A percentile compares a stretch with the other conserved stretches of the same genome.
These are phyloP conservation scores for Schizotus pectinicornis DNA, from an alignment of 2,888 invertebrate genomes.

Conservation along the genomic window DNA sequence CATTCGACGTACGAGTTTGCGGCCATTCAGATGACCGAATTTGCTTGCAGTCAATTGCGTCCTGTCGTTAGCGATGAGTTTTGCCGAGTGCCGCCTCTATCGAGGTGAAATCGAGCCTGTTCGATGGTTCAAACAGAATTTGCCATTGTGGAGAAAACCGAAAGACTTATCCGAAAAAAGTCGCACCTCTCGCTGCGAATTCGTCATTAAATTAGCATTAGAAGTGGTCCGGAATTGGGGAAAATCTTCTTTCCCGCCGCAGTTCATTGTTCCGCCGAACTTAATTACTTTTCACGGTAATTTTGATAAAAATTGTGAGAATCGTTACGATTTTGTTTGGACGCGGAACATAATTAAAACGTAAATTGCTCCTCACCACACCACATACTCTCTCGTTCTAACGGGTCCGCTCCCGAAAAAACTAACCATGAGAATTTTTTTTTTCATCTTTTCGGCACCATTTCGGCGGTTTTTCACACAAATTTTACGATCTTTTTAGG, in stretches of 20 bases:
- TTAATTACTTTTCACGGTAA: slow-evolving; percentile 41
- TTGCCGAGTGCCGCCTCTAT: no score
- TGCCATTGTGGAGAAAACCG: no score
- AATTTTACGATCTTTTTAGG: slow-evolving; percentile 21
- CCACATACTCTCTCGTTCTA: slow-evolving; percentile 8
- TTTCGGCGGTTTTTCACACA: slow-evolving; percentile 25
- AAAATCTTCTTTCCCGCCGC: slow-evolving; percentile 12
- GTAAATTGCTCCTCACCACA: slow-evolving; percentile 14
- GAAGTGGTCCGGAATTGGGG: no score
- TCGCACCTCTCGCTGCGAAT: no score
- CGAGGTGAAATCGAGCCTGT: no score
- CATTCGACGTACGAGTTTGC: no score
- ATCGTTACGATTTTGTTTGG: slow-evolving; percentile 37
- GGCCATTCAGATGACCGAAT: no score
- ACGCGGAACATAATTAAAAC: slow-evolving; percentile 27
- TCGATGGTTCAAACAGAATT: no score
- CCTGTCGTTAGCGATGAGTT: no score
- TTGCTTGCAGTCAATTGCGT: no score
- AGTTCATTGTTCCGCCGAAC: slow-evolving; percentile 37
- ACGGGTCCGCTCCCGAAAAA: slow-evolving; percentile 3
- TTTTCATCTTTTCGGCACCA: neutral
- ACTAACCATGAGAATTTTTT: slow-evolving; percentile 16
- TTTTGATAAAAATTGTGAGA: slow-evolving; percentile 47
- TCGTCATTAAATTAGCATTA: no score
- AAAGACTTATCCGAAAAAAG: no score